Conservation (phyloP, 1,140 invertebrate genomes). For the Lepidurus arcticus region DNA sequence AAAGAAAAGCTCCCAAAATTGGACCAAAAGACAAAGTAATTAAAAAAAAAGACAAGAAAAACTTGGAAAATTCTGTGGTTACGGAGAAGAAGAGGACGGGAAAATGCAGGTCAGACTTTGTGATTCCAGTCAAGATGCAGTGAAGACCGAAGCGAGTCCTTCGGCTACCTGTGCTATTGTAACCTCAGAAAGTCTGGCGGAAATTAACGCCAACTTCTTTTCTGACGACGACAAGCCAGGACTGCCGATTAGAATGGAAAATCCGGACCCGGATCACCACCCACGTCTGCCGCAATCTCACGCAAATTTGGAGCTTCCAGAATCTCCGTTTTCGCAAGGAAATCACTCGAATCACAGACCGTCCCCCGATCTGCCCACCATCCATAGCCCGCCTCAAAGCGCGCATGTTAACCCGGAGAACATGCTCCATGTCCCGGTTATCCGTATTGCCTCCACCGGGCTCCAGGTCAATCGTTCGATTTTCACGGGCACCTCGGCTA, state of each 20-base stretch:
- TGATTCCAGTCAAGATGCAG: conserved; percentile 9
- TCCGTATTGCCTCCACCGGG: background rate
- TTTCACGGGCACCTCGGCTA: background rate
- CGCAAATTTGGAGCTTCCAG: background rate
- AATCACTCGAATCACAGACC: too few species aligned
- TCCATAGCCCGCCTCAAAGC: too few species aligned
- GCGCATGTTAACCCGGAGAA: background rate
- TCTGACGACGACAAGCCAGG: background rate
- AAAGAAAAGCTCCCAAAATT: too few species aligned
- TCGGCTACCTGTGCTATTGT: background rate
- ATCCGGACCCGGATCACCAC: background rate
- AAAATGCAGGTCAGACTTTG: background rate
- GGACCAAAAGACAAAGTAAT: too few species aligned
- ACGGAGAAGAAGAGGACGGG: background rate
- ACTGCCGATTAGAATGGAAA: background rate
- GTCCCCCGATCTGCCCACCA: too few species aligned
- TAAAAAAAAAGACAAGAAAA: too few species aligned
- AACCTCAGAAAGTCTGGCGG: background rate
- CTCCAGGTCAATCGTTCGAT: background rate
- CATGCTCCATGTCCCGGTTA: background rate
- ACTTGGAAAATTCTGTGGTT: too few species aligned
- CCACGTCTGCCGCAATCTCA: background rate
- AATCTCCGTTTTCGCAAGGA: background rate
- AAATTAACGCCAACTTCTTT: conserved; percentile 19
- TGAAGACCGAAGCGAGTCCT: background rate